Evolutionary conservation across 2,888 invertebrate species (phyloP), one percentile per base, ranked within the genome.

Genomic region (Salticus scenicus): DNA sequence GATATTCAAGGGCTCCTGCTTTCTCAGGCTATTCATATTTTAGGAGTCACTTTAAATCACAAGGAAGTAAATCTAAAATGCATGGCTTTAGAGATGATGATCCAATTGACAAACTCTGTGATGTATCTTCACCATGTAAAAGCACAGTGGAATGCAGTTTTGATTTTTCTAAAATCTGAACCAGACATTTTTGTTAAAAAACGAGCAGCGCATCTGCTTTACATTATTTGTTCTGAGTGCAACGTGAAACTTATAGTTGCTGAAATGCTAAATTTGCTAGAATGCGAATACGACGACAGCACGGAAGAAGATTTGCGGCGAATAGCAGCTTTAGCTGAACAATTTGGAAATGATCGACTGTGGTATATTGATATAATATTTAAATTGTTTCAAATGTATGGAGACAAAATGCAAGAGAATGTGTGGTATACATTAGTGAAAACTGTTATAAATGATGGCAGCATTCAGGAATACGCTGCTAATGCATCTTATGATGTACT

Each of bases 301-400:
- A 7, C 37, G 30, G 73, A 73, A 57, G 72, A 77, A 66, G 14
- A 27, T 24, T 24, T 63, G 12, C 30, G 77, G 28, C 77, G 73
- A 42, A 73, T 67, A 20, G 71, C 77, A 4, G 30, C 67, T 20
- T 57, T 83, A 12, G 41, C 77, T 0, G 83, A 83, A n/a, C 64
- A 69, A 2, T 77, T 57, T 67, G 37, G 20, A 10, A 20, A 14
- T n/a, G 83, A 73, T 69, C 41, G 7, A 0, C 51, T 12, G 7
- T 73, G 24, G 28, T 83, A 83, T 14, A 17, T 83, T 5, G 69
- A 83, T 63, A 31, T 27, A 37, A 33, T 83, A n/a, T 31, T 83
- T 0, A 77, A 66, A 17, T n/a, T 77, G 8, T 27, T 83, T 28
- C 33, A 77, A 42, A 24, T 28, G 24, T 30, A n/a, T 31, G 73